phyloP scores from a whole-genome alignment of 2,113 vertebrate species.

The Labrus mixtus region DNA sequence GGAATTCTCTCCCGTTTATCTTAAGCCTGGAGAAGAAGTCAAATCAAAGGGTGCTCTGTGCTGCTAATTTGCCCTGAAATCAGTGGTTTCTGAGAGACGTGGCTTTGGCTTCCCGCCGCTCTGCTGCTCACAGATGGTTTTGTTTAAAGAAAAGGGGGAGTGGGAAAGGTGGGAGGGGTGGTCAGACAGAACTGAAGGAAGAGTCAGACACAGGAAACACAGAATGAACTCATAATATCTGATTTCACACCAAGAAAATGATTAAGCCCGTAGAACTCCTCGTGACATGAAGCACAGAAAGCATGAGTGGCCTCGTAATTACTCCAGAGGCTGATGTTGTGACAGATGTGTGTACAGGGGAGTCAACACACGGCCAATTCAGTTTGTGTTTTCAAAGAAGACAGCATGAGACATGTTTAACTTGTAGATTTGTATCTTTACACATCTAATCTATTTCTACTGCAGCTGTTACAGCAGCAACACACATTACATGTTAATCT shows the following conservation, averaged over 20 bases:
- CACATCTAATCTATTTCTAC: slow-evolving; percentile 22
- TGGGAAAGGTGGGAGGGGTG: slow-evolving; percentile 50
- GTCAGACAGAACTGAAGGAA: slow-evolving; percentile 47
- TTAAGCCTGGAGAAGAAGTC: slow-evolving; percentile 74
- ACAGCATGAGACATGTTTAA: slow-evolving; percentile 1
- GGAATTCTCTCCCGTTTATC: slow-evolving; percentile 80
- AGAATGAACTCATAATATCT: slow-evolving; percentile 65
- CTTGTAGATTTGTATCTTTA: slow-evolving; percentile 14
- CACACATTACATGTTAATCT: neutral
- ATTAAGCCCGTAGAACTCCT: slow-evolving; percentile 51
- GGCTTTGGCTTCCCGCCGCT: slow-evolving; percentile 69
- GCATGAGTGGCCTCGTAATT: neutral
- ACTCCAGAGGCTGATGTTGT: slow-evolving; percentile 2
- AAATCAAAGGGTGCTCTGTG: slow-evolving; percentile 81
- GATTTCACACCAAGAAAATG: slow-evolving; percentile 79
- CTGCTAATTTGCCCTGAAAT: slow-evolving; percentile 87
- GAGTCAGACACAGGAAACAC: slow-evolving; percentile 63
- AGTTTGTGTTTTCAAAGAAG: neutral
- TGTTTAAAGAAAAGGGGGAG: slow-evolving; percentile 79
- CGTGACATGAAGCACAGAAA: slow-evolving; percentile 23
- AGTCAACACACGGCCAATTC: neutral
- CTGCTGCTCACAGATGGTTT: slow-evolving; percentile 83
- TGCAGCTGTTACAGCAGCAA: slow-evolving; percentile 19
- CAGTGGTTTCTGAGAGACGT: slow-evolving; percentile 79
- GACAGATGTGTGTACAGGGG: slow-evolving; percentile 24